A percentile compares a stretch with the other conserved stretches of the same genome.
Evolutionary conservation across 2,888 invertebrate species (phyloP).

Genomic region (Cantharis lateralis): DNA sequence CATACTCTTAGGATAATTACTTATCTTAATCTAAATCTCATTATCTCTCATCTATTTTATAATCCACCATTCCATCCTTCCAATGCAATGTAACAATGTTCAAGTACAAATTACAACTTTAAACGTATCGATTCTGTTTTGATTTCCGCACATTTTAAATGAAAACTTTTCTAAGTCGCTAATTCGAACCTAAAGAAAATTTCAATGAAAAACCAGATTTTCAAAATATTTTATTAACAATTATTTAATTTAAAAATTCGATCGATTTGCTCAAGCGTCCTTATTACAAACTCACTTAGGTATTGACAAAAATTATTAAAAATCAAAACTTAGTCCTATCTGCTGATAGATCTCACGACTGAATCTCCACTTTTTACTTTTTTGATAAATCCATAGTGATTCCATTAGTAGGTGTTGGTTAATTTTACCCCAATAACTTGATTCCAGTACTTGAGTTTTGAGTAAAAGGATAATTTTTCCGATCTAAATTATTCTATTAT

Average conservation of each 20-base stretch:
- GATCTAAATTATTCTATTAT: no score
- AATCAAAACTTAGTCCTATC: not conserved
- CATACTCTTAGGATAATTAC: constrained; percentile 18
- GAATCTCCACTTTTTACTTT: no score
- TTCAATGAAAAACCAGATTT: not conserved
- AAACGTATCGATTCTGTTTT: not conserved
- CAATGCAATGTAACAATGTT: not conserved
- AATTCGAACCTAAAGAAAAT: not conserved
- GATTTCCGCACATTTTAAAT: not conserved
- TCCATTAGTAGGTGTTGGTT: not conserved
- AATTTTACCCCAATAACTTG: not conserved
- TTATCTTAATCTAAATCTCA: constrained; percentile 27
- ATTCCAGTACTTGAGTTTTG: not conserved
- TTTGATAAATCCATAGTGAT: not conserved
- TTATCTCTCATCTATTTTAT: not conserved
- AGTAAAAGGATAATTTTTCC: not conserved
- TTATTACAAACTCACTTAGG: not conserved
- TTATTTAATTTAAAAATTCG: not conserved
- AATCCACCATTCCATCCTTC: not conserved
- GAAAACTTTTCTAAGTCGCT: not conserved
- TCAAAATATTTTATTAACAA: not conserved
- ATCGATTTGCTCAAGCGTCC: not conserved
- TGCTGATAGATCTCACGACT: no score
- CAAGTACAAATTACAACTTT: not conserved
- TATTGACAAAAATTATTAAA: not conserved